Conservation (phyloP, 1,140 invertebrate species). For the Dryas iulia region DNA sequence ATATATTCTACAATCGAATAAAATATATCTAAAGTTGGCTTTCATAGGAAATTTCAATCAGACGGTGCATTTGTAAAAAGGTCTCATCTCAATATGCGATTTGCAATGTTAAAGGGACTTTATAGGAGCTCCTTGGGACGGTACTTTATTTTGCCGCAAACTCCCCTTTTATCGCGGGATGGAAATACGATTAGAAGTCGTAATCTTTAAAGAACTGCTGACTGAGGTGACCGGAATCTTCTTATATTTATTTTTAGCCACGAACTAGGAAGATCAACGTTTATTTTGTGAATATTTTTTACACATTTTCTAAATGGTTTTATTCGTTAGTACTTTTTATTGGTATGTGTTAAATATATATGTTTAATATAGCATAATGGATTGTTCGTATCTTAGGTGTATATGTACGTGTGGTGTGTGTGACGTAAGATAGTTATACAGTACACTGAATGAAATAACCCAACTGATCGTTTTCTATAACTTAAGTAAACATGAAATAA, state of each 20-base stretch:
- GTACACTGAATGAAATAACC: too few species aligned
- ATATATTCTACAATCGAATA: neutral
- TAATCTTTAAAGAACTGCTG: conserved; percentile 65
- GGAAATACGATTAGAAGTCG: conserved; percentile 68
- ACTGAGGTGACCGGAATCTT: conserved; percentile 33
- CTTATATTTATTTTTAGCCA: conserved; percentile 16
- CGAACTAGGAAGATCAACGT: neutral
- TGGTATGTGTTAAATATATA: neutral
- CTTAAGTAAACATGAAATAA: too few species aligned
- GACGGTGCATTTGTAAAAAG: conserved; percentile 59
- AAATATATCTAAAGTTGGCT: conserved; percentile 38
- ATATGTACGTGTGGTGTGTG: too few species aligned
- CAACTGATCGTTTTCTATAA: too few species aligned
- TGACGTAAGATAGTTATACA: too few species aligned
- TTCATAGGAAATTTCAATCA: conserved; percentile 63
- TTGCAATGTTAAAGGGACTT: conserved; percentile 69
- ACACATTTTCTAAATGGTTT: neutral
- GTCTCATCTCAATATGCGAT: conserved; percentile 72
- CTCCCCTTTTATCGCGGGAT: conserved; percentile 57
- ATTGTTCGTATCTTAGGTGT: too few species aligned
- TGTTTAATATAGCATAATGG: neutral
- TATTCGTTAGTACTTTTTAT: neutral
- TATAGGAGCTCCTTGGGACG: conserved; percentile 65
- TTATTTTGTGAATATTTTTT: neutral
- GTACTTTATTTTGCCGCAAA: conserved; percentile 73